Evolutionary conservation across 2,113 vertebrate genomes (phyloP), one percentile per base, ranked within the genome.

Genomic region (Brachyhypopomus occidentalis): DNA sequence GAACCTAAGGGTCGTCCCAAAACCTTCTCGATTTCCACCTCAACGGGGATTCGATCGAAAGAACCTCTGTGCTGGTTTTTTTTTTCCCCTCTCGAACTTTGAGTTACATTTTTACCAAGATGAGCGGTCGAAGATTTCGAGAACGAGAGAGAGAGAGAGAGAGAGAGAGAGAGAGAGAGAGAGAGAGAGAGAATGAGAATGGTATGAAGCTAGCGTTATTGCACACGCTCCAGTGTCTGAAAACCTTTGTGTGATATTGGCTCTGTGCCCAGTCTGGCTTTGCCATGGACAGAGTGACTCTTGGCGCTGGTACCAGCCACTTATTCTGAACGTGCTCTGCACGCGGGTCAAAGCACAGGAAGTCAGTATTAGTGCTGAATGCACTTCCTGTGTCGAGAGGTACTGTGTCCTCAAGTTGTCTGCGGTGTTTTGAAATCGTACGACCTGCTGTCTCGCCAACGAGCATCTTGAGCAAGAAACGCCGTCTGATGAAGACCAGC

Each of bases 301-400:
- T 3, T 11, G 34, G 55, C 36, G 55, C 22, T 16, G 75, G 58
- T 58, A 76, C 66, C 60, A 27, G 6, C 52, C 56, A 63, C 63
- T 48, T 78, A 72, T 81, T 79, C 77, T 70, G 41, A 75, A 71
- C 45, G 41, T 59, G 52, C 78, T 72, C 83, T 73, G 59, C 85
- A 90, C 90, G 82, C 56, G 20, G 88, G 89, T 88, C 78, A 85
- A 82, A 83, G 72, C 27, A 30, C 90, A 92, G 92, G 92, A 94
- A 91, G 85, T 80, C 86, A 87, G 78, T 88, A 86, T 86, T 73
- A 88, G 81, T 34, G 60, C 85, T 86, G 83, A 84, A 83, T 77
- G 41, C 86, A 88, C 89, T 93, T 94, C 91, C 93, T 92, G 90
- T 91, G 90, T 86, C 82, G 85, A 81, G 84, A 84, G 90, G 87